These are phyloP conservation scores for Drosophila lacteicornis DNA, from an alignment of 1,140 invertebrate genomes.

Conservation along the genomic window DNA sequence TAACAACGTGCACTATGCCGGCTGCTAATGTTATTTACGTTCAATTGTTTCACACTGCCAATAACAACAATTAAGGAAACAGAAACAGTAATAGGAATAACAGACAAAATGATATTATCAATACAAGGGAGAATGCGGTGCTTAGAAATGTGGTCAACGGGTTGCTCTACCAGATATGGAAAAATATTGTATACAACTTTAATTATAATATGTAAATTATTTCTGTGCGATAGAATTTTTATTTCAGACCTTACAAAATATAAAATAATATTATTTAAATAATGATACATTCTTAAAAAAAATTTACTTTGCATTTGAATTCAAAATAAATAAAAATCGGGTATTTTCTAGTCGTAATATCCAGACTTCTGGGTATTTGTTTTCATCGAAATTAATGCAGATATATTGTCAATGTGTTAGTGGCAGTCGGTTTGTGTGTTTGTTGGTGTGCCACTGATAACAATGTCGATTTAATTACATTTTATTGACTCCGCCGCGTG, in stretches of 20 bases:
- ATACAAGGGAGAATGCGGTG: background rate
- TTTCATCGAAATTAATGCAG: conserved; percentile 50
- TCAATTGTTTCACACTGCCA: conserved; percentile 17
- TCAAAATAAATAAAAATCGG: background rate
- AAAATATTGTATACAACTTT: no score
- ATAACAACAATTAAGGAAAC: conserved; percentile 18
- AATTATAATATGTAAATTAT: no score
- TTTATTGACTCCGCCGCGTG: conserved; percentile 68
- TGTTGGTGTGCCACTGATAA: conserved; percentile 57
- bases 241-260: no score
- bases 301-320: no score
- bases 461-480: conserved; percentile 82
- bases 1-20: background rate
- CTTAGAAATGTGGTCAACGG: background rate
- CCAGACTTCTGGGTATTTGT: background rate
- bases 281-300: no score
- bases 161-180: no score
- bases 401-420: conserved; percentile 28
- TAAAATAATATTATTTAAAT: no score
- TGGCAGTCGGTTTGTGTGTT: conserved; percentile 9
- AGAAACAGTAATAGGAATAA: conserved; percentile 12
- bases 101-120: conserved; percentile 17
- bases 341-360: conserved; percentile 9
- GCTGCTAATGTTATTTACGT: conserved; percentile 25
- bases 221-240: no score